Conservation (phyloP, 1,140 invertebrate species). For the Hermetia illucens region DNA sequence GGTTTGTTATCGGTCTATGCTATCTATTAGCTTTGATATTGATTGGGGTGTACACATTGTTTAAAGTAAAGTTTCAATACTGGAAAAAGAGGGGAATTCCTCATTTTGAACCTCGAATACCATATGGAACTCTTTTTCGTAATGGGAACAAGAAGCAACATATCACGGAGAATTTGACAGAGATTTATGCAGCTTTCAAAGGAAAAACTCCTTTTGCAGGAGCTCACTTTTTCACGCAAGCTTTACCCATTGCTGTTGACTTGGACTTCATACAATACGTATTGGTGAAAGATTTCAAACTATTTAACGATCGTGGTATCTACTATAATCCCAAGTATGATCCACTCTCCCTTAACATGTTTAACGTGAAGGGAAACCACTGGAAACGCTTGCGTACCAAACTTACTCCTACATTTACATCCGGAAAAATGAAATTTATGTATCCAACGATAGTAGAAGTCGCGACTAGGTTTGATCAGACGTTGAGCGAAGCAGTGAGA, state of each 20-base stretch:
- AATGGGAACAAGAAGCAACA: neutral
- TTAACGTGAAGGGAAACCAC: too few species aligned
- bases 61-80: too few species aligned
- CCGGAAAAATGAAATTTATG: constrained; percentile 40
- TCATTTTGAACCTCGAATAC: constrained; percentile 18
- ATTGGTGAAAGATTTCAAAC: constrained; percentile 4
- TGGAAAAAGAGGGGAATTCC: constrained; percentile 21
- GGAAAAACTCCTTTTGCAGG: constrained; percentile 2
- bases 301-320: constrained; percentile 24
- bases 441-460: constrained; percentile 30
- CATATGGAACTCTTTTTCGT: constrained; percentile 7
- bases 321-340: constrained; percentile 20
- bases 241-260: constrained; percentile 1
- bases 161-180: neutral
- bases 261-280: constrained; percentile 4
- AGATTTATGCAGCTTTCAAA: constrained; percentile 4
- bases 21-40: too few species aligned
- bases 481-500: constrained; percentile 14
- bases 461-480: constrained; percentile 12
- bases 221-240: constrained; percentile 1
- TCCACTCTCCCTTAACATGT: too few species aligned
- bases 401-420: too few species aligned
- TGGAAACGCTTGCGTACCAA: too few species aligned
- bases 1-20: too few species aligned
- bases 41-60: too few species aligned